Evolutionary conservation across 2,888 invertebrate genomes (phyloP), one percentile per base, ranked within the genome.

Genomic region (Calliphora vomitoria): DNA sequence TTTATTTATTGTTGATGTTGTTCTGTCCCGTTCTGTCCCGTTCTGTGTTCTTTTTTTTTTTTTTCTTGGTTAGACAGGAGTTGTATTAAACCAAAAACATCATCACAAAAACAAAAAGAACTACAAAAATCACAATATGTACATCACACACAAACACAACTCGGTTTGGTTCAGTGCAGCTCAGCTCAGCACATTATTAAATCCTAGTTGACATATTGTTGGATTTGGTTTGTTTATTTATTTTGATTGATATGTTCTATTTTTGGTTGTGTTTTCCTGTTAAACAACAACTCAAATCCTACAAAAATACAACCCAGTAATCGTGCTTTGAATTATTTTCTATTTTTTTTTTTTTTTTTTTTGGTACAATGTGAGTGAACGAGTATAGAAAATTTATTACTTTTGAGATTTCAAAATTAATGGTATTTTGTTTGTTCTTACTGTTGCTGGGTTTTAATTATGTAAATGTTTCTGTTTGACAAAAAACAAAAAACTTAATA

Each of bases 151-250:
- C 11, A n/a, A 44, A n/a, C 66, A 79, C 68, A 44, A 44, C 4
- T 47, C 31, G 13, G 15, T 81, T 25, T 62, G 11, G 20, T 60
- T 35, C 35, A 60, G 41, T 38, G 25, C 38, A 15, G 18, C 50
- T 41, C 38, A 15, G 18, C 50, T 71, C 41, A 62, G 44, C 60
- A 75, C 20, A 78, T 31, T 53, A 75, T 68, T 53, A 76, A 84
- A 78, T 78, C 60, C 72, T 44, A 38, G 44, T 64, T 84, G 84
- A 68, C 81, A 81, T 87, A 84, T 84, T 87, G 78, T 74, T 53
- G 55, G 31, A 74, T 84, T 66, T 78, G 53, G 20, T 69, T 86
- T 86, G 35, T 60, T 78, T 72, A 20, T 75, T 78, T 62, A 58
- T 55, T 76, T 78, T 87, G 76, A 83, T 81, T 84, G 79, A 83